phyloP scores from a whole-genome alignment of 2,888 invertebrate genomes.

The Torymus texanus region DNA sequence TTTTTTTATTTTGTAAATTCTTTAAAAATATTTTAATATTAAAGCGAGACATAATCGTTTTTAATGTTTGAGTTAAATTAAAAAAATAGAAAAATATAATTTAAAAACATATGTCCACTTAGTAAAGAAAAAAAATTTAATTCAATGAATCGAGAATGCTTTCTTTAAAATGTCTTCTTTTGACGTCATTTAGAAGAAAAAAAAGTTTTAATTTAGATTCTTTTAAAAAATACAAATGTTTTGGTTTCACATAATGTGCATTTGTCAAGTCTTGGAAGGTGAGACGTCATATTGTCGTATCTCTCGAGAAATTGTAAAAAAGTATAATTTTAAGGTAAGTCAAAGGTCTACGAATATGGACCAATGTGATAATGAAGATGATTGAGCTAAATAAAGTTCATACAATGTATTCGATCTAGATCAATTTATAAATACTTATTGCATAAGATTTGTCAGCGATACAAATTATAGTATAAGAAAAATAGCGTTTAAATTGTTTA shows the following conservation, averaged over 20 bases:
- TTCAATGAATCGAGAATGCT: conserved; percentile 46
- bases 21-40: conserved; percentile 15
- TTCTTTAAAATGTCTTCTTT: conserved; percentile 14
- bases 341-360: conserved; percentile 6
- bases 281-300: conserved; percentile 15
- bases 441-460: conserved; percentile 12
- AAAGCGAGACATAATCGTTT: not conserved
- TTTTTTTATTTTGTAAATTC: conserved; percentile 22
- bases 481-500: conserved; percentile 26
- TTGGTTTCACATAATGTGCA: conserved; percentile 2
- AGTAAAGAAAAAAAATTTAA: not conserved
- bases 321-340: conserved; percentile 52
- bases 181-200: not conserved
- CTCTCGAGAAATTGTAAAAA: conserved; percentile 16
- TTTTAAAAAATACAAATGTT: conserved; percentile 5
- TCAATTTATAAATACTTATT: not conserved
- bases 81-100: not conserved
- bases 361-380: conserved; percentile 14
- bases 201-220: too few relatives aligned
- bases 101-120: conserved; percentile 10
- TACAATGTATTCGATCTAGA: not conserved
- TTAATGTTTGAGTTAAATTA: not conserved
- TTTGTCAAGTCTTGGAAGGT: conserved; percentile 39
- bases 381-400: conserved; percentile 6
- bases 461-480: conserved; percentile 9